These are phyloP conservation scores for Scolopax rusticola DNA, from an alignment of 2,797 vertebrate genomes.

Conservation along the genomic window DNA sequence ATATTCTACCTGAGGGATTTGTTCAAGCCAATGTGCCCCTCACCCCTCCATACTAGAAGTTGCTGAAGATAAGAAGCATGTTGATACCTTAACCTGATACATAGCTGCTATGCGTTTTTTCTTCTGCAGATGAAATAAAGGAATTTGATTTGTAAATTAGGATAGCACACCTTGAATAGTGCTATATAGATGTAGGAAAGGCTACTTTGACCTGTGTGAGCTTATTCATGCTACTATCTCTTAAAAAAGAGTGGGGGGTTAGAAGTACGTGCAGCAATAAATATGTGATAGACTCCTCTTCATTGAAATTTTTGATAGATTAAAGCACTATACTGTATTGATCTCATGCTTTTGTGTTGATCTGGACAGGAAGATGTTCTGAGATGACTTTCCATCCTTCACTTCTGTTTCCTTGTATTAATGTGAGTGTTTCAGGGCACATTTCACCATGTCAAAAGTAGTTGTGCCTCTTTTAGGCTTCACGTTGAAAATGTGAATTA, in stretches of 20 bases:
- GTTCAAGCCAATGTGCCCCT: neutral
- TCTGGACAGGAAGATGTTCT: neutral
- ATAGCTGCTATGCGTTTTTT: accelerated
- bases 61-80: neutral
- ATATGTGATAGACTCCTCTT: neutral
- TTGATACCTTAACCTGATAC: neutral
- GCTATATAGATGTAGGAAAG: neutral
- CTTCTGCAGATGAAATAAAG: neutral
- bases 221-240: neutral
- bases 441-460: neutral
- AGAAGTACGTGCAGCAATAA: neutral
- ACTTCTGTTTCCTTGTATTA: neutral
- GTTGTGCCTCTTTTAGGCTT: neutral
- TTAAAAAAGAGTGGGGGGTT: neutral
- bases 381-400: neutral
- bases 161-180: neutral
- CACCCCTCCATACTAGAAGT: neutral
- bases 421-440: neutral
- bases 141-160: neutral
- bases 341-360: neutral
- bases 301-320: neutral
- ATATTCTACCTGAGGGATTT: neutral
- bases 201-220: neutral
- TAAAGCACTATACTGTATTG: neutral
- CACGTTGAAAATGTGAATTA: neutral